phyloP scores from a whole-genome alignment of 2,888 invertebrate species.

The Phragmatobia fuliginosa region DNA sequence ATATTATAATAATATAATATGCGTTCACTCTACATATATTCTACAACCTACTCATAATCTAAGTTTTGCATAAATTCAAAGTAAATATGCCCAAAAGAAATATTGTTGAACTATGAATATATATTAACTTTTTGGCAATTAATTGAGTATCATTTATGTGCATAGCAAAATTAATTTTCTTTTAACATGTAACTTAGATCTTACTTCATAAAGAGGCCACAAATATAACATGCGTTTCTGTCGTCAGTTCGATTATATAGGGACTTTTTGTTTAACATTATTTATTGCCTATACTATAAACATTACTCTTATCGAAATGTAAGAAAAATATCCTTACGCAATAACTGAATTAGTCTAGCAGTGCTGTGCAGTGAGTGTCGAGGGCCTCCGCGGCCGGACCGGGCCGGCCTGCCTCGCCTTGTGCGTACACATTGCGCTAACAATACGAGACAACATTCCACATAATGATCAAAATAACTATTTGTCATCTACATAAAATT shows the following conservation, averaged over 20 bases:
- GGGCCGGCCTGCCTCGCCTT: conserved; percentile 68
- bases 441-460: conserved; percentile 83
- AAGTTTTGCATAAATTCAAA: conserved; percentile 86
- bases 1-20: conserved; percentile 82
- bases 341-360: conserved; percentile 85
- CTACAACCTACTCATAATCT: conserved; percentile 86
- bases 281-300: conserved; percentile 85
- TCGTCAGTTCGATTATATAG: conserved; percentile 86
- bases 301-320: conserved; percentile 83
- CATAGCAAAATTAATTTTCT: conserved; percentile 86
- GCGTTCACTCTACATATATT: conserved; percentile 86
- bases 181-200: conserved; percentile 87
- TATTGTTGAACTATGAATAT: conserved; percentile 87
- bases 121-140: conserved; percentile 87
- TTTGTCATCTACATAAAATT: conserved; percentile 86
- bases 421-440: conserved; percentile 85
- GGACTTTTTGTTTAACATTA: conserved; percentile 85
- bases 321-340: conserved; percentile 85
- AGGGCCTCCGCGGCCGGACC: conserved; percentile 57
- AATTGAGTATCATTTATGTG: conserved; percentile 88
- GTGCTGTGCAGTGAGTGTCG: conserved; percentile 83
- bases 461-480: conserved; percentile 86
- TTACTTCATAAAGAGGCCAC: conserved; percentile 86
- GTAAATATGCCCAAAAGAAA: conserved; percentile 87
- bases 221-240: conserved; percentile 87